Evolutionary conservation across 2,888 invertebrate genomes (phyloP), one percentile per base, ranked within the genome.

Genomic region (Monoplex corrugatus): DNA sequence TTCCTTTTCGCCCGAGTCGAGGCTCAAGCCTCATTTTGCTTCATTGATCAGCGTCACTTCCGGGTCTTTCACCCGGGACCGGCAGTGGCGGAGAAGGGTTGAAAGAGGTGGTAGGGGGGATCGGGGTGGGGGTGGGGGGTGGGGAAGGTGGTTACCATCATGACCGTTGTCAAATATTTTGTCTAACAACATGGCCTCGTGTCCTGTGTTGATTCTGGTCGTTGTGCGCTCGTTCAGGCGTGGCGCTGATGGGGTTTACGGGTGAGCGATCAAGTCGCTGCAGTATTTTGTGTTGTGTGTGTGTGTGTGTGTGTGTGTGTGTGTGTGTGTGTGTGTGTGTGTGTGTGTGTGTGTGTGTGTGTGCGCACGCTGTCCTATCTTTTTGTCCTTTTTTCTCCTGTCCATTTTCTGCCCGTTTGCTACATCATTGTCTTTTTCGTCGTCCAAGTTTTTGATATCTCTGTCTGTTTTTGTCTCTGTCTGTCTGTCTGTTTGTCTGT

Each of bases 1-100:
- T 82, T 82, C 82, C 82, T 45, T 23, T 45, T 32, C 40, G 45
- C 82, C 78, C 78, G 16, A 78, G 78, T 78, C 40, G 78, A 78
- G 78, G 50, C 83, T 45, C 85, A 44, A 40, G 68, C 68, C 63
- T 86, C 86, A 63, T 68, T 86, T 86, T 86, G n/a, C 68, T 43
- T n/a, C 86, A 86, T 86, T 86, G 86, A 86, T 86, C 35, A 63
- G 35, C n/a, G 40, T 40, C 68, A 40, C 86, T 86, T 86, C 86
- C 86, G 50, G 75, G 28, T 63, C 63, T 86, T 43, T 86, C 68
- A 40, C 68, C 83, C 32, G 32, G 32, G 43, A 35, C 43, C 43
- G 82, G 50, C 38, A n/a, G 32, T 0, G 44, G n/a, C 13, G 44
- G 57, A 32, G 10, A 38, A 32, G 32, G 38, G 85, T 23, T 23